Conservation (phyloP, 2,797 vertebrate species). For the Caiman crocodilus region DNA sequence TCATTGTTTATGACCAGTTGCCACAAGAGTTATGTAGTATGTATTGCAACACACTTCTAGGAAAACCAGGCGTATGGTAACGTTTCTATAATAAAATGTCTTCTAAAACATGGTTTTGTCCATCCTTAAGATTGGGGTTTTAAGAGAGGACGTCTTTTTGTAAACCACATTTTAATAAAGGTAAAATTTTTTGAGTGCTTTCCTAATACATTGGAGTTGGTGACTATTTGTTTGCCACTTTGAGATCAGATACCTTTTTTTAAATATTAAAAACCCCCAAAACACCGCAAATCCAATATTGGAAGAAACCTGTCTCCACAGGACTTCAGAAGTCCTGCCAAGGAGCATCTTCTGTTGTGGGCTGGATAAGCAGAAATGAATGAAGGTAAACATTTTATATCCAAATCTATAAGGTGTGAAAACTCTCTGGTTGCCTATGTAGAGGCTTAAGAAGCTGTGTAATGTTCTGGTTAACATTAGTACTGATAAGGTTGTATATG, state of each 20-base stretch:
- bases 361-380: neutral
- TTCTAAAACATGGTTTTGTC: neutral
- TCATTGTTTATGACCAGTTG: neutral
- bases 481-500: neutral
- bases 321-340: neutral
- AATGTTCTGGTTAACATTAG: neutral
- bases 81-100: accelerated
- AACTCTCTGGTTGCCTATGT: neutral
- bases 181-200: neutral
- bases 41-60: neutral
- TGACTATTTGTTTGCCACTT: neutral
- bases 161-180: neutral
- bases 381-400: neutral
- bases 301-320: neutral
- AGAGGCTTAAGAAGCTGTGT: neutral
- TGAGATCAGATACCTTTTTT: neutral
- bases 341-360: neutral
- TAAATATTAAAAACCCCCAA: neutral
- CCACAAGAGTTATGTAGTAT: neutral
- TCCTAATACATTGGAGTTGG: neutral
- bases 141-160: neutral
- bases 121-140: neutral
- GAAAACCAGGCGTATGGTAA: neutral
- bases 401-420: neutral
- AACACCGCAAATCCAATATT: neutral